phyloP scores from a whole-genome alignment of 2,797 vertebrate species.

The Pelobates cultripes region DNA sequence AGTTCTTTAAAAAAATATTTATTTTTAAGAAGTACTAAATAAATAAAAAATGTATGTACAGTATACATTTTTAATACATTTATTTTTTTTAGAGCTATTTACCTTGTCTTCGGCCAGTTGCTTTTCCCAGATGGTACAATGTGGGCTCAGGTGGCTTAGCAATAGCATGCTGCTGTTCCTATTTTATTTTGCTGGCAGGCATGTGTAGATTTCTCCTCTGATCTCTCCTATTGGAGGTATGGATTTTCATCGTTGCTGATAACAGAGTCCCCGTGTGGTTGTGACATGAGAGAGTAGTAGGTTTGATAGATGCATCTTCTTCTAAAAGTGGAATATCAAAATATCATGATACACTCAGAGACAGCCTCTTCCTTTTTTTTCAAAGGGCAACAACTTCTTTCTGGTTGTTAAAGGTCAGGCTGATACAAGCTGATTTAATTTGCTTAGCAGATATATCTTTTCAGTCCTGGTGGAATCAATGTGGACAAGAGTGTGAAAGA shows the following conservation, averaged over 20 bases:
- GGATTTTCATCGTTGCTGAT: conserved; percentile 51
- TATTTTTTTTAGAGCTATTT: background rate
- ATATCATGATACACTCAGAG: conserved; percentile 46
- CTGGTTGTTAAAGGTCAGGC: conserved; percentile 53
- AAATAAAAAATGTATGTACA: no score
- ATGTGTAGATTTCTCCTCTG: conserved; percentile 46
- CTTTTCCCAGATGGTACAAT: conserved; percentile 47
- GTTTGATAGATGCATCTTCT: conserved; percentile 49
- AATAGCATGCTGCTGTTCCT: conserved; percentile 41
- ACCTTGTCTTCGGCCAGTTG: conserved; percentile 35
- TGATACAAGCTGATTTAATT: conserved; percentile 48
- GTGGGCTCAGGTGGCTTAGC: conserved; percentile 49
- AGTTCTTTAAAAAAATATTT: no score
- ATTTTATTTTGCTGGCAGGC: conserved; percentile 54
- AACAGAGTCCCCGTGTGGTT: conserved; percentile 43
- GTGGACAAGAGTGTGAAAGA: conserved; percentile 33
- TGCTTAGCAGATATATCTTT: conserved; percentile 47
- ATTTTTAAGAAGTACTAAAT: no score
- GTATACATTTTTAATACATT: no score
- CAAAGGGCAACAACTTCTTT: conserved; percentile 49
- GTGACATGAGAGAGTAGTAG: conserved; percentile 48
- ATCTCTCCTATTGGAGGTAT: conserved; percentile 54
- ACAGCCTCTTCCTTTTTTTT: conserved; percentile 36
- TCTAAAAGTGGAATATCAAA: conserved; percentile 50
- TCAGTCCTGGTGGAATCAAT: conserved; percentile 36